Conservation (phyloP, 2,888 invertebrate species). For the Cactoblastis cactorum region DNA sequence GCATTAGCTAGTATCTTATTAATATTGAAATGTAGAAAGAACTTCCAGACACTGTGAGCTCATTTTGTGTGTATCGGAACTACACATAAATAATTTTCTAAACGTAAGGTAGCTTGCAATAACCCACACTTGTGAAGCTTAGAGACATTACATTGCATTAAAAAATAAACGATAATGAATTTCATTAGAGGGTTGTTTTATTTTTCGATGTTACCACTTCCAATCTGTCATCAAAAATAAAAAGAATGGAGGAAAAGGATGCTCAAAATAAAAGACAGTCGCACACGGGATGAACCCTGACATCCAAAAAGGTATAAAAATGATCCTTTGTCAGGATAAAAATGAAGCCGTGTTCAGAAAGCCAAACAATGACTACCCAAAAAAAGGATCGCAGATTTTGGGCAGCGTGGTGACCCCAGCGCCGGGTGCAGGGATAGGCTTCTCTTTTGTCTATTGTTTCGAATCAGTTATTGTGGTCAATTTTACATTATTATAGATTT, state of each 20-base stretch:
- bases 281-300: background rate
- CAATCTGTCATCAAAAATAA: constrained; percentile 1
- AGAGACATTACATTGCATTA: too few species aligned
- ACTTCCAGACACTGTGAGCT: too few species aligned
- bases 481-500: too few species aligned
- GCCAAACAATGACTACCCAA: constrained; percentile 8
- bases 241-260: background rate
- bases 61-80: too few species aligned
- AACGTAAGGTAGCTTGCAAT: too few species aligned
- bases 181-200: too few species aligned
- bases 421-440: background rate
- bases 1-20: too few species aligned
- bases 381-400: constrained; percentile 7
- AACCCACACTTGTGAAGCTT: too few species aligned
- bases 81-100: too few species aligned
- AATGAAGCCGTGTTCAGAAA: constrained; percentile 11
- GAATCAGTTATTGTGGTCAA: background rate
- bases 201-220: background rate
- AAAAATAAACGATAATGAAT: too few species aligned
- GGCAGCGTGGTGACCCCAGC: constrained; percentile 10
- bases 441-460: background rate
- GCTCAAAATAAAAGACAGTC: background rate
- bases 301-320: constrained; percentile 7
- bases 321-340: constrained; percentile 1
- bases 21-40: too few species aligned